phyloP scores from a whole-genome alignment of 2,113 vertebrate species.

The Toxostoma redivivum region DNA sequence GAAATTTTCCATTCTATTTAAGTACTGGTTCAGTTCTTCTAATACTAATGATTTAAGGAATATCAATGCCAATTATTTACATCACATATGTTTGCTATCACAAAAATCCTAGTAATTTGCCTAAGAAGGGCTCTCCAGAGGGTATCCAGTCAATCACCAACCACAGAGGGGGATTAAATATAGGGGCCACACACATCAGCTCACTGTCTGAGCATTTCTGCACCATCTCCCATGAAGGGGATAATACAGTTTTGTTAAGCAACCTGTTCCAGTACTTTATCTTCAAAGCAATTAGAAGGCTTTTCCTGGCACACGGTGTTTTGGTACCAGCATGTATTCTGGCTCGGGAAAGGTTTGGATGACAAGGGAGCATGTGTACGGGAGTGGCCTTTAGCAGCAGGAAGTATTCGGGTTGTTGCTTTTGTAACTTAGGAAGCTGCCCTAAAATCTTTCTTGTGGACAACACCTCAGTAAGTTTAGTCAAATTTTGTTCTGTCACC shows the following conservation, averaged over 20 bases:
- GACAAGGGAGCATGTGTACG: background rate
- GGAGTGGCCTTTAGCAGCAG: background rate
- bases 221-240: background rate
- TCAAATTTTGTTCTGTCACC: background rate
- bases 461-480: background rate
- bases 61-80: background rate
- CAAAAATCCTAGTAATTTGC: background rate
- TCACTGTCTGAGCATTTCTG: background rate
- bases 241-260: background rate
- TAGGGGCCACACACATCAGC: background rate
- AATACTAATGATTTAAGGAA: background rate
- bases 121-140: background rate
- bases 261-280: background rate
- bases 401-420: background rate
- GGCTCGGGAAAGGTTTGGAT: background rate
- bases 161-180: fast-evolving
- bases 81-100: background rate
- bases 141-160: fast-evolving
- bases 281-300: background rate
- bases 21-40: background rate
- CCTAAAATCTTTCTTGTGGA: background rate
- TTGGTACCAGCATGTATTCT: background rate
- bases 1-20: background rate
- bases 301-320: background rate
- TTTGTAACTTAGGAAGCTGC: background rate